Base-by-base conservation (phyloP, 2,797 vertebrate genomes). In the Siniperca obscura region DNA sequence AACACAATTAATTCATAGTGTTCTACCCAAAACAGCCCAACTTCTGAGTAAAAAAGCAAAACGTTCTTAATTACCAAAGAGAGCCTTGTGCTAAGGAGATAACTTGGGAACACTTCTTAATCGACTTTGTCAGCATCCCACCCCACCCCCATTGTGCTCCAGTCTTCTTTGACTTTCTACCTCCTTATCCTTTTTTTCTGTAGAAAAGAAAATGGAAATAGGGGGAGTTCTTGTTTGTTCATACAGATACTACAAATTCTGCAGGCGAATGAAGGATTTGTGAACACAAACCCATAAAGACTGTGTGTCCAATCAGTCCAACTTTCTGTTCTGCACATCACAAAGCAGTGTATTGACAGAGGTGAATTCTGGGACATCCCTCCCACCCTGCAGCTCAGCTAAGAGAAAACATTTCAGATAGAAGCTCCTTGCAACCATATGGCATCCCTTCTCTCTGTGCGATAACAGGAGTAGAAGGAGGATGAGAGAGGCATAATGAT, bases 31-130 rank as follows among this genome's bases (percentile, higher is more conserved):
- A 91, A 81, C 78, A 59, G 72, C 72, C 85, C 75, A 81, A 90
- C 91, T 92, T 86, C 76, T 78, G 78, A 79, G 69, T 76, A 56
- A 85, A 92, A 88, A 91, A 91, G 86, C 82, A 83, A 91, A 94
- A 87, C 38, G 65, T 71, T 88, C 86, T 90, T 94, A 93, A 95
- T 95, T 94, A 94, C 91, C 84, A 90, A 90, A 88, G 84, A 90
- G 86, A 83, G 89, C 73, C 86, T 82, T 90, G 94, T 70, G 86
- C 90, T 38, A 76, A 85, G 80, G 76, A 91, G 93, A 95, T 94
- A 94, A 94, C 87, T 88, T 81, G 86, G 90, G 79, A 90, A 86
- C 87, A 82, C 91, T 94, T 91, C 70, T 74, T 94, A 92, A 94
- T 92, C 74, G 89, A 91, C 89, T 92, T 86, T 92, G 91, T 87